Evolutionary conservation across 2,797 vertebrate genomes (phyloP).

Genomic region (Tapera naevia): DNA sequence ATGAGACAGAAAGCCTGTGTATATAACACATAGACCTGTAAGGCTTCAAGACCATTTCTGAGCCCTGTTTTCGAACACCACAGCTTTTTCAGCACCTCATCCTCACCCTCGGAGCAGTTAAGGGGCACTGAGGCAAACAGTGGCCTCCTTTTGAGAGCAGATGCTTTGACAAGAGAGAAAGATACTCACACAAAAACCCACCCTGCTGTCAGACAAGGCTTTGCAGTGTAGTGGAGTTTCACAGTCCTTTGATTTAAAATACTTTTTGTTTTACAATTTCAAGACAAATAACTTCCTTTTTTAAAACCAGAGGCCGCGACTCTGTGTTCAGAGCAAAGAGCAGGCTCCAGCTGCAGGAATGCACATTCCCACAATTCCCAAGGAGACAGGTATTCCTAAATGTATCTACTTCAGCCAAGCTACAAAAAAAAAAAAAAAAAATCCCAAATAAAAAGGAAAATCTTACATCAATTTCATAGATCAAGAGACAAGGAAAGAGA

Average conservation of each 20-base stretch:
- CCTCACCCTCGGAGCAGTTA: background rate
- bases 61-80: background rate
- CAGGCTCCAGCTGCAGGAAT: accelerated
- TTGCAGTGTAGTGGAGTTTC: background rate
- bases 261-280: background rate
- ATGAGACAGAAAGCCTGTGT: background rate
- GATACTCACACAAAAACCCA: background rate
- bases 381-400: background rate
- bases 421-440: background rate
- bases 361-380: background rate
- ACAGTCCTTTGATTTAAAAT: background rate
- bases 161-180: background rate
- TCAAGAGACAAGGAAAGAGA: background rate
- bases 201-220: background rate
- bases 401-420: background rate
- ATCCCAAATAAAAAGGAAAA: background rate
- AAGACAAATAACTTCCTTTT: background rate
- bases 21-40: background rate
- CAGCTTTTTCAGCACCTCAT: background rate
- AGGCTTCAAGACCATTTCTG: background rate
- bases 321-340: background rate
- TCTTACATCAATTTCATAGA: background rate
- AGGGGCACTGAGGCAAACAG: background rate
- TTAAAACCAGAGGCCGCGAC: background rate
- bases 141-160: background rate